phyloP scores from a whole-genome alignment of 2,888 invertebrate genomes.

The Stenichneumon culpator region DNA sequence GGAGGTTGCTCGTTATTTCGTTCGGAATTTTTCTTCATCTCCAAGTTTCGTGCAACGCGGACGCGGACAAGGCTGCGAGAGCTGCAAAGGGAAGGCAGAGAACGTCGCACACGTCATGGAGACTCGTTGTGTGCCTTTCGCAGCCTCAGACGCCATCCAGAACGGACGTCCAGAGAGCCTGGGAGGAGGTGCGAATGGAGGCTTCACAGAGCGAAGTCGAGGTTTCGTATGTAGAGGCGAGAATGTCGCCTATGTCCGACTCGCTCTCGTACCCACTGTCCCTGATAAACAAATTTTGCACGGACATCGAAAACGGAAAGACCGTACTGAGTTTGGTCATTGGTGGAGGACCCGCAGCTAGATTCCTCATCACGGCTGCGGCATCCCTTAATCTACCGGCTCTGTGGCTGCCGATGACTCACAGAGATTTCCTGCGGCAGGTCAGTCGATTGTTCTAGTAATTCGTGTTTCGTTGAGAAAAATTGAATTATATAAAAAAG shows the following conservation, averaged over 20 bases:
- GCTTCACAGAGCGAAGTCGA: conserved; percentile 80
- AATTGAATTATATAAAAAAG: not conserved
- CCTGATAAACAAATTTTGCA: conserved; percentile 81
- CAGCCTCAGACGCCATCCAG: conserved; percentile 79
- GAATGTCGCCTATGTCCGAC: conserved; percentile 75
- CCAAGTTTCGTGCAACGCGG: conserved; percentile 72
- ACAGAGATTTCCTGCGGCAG: conserved; percentile 83
- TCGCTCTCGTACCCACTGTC: conserved; percentile 80
- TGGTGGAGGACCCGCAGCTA: conserved; percentile 82
- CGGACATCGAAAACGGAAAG: conserved; percentile 80
- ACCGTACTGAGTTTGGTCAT: conserved; percentile 81
- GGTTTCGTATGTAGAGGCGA: conserved; percentile 81
- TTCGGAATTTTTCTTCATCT: conserved; percentile 74
- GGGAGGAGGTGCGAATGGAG: conserved; percentile 82
- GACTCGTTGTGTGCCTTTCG: conserved; percentile 81
- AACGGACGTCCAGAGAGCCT: conserved; percentile 81
- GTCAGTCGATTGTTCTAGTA: conserved; percentile 69
- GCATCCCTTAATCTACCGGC: conserved; percentile 81
- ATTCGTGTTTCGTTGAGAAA: not conserved
- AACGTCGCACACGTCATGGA: conserved; percentile 77
- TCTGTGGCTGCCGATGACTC: conserved; percentile 83
- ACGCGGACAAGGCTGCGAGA: conserved; percentile 76
- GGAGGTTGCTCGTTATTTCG: conserved; percentile 75
- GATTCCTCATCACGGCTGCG: conserved; percentile 82
- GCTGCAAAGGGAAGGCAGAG: conserved; percentile 75